Evolutionary conservation across 2,113 vertebrate genomes (phyloP).

Genomic region (Naja naja): DNA sequence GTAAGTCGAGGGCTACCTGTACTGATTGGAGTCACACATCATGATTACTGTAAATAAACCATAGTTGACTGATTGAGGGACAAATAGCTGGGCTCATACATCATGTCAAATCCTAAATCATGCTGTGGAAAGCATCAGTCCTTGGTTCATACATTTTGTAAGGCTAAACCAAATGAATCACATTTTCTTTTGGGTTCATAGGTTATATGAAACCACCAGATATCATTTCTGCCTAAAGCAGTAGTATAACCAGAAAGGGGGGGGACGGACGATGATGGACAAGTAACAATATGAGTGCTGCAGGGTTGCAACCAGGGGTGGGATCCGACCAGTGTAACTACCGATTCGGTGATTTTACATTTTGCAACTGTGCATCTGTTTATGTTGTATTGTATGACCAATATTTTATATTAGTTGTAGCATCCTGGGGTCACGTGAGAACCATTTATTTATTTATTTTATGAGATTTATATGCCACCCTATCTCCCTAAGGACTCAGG

Average conservation of each 20-base stretch:
- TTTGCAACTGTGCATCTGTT: not conserved
- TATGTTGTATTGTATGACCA: too few relatives aligned
- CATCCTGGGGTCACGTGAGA: not conserved
- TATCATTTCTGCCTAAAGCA: not conserved
- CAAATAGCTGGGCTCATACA: not conserved
- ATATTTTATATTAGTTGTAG: not conserved
- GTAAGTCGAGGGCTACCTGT: not conserved
- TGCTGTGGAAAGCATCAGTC: not conserved
- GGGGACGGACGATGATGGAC: fast-evolving
- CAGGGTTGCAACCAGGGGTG: not conserved
- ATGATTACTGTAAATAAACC: not conserved
- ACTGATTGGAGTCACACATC: not conserved
- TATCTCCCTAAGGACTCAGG: too few relatives aligned
- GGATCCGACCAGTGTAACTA: too few relatives aligned
- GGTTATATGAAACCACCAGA: not conserved
- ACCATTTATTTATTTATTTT: too few relatives aligned
- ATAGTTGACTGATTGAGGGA: not conserved
- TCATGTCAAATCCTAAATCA: not conserved
- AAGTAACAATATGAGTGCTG: not conserved
- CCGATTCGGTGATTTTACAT: too few relatives aligned
- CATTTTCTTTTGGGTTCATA: not conserved
- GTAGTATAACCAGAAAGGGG: not conserved
- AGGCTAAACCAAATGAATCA: not conserved
- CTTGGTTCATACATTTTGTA: not conserved
- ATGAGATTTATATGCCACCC: too few relatives aligned